Conservation (phyloP, 2,797 vertebrate genomes). For the Ibycter americanus region DNA sequence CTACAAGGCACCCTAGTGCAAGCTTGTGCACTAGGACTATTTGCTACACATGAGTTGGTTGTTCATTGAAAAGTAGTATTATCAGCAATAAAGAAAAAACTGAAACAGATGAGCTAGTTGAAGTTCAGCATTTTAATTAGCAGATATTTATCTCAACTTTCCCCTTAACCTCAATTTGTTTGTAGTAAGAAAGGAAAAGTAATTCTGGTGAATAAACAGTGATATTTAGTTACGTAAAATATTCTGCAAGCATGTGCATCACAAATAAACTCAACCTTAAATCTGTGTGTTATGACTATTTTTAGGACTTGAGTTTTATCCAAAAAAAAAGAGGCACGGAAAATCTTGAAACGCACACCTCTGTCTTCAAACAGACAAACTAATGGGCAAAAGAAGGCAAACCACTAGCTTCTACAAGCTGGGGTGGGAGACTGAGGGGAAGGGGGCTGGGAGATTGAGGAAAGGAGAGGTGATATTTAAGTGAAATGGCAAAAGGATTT, state of each 20-base stretch:
- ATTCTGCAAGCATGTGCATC: neutral
- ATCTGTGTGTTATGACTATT: conserved; percentile 1
- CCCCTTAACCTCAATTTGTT: neutral
- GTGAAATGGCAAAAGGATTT: neutral
- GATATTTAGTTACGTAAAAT: conserved; percentile 33
- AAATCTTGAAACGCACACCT: conserved; percentile 28
- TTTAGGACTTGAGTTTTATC: conserved; percentile 37
- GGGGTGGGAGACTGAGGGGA: neutral
- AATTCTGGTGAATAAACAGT: neutral
- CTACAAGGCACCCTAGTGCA: neutral
- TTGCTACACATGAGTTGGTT: neutral
- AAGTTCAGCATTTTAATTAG: conserved; percentile 9
- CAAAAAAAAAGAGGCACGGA: neutral
- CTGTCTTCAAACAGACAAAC: neutral
- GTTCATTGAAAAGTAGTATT: neutral
- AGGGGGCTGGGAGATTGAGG: too few species aligned
- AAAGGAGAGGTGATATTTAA: neutral
- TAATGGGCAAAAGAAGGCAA: neutral
- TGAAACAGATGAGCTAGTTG: neutral
- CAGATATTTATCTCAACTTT: neutral
- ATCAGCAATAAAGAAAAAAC: neutral
- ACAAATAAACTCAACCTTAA: conserved; percentile 47
- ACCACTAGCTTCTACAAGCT: neutral
- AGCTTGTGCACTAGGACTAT: neutral
- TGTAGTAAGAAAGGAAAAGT: neutral